Evolutionary conservation across 2,113 vertebrate genomes (phyloP), one percentile per base, ranked within the genome.

Genomic region (Colossoma macropomum): DNA sequence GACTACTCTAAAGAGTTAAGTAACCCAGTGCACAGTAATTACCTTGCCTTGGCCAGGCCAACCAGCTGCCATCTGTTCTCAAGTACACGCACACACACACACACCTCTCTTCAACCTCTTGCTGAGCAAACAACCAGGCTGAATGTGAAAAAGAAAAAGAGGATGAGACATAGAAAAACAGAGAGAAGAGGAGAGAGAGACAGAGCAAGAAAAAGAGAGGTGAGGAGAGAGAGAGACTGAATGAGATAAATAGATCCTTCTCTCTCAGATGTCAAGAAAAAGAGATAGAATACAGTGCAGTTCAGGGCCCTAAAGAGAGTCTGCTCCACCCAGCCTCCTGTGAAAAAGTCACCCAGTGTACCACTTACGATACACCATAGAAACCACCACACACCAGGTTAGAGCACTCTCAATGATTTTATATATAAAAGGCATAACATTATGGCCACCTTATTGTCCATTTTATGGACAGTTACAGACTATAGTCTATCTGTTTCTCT

Each of bases 21-120:
- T 91, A 94, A 92, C 87, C 90, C 86, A 81, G 89, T 88, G 91
- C 90, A 91, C 88, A 50, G 92, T 93, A 94, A 93, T 94, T 93
- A 94, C 92, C 88, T 90, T 87, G 89, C 85, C 30, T 87, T 90
- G 86, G 87, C 90, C 91, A 90, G 88, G 90, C 89, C 90, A 89
- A 92, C 90, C 91, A 92, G 92, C 91, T 92, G 94, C 92, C 91
- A 93, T 93, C 93, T 93, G 93, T 83, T 89, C 90, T 79, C 56
- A 77, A 84, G 77, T 50, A 71, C 80, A 79, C 56, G 34, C 87
- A 89, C 83, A 83, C 85, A 85, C 84, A 83, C 80, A 75, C 79
- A 75, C 81, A 80, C 85, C 85, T 69, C 80, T 89, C 85, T 89
- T 89, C 79, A 81, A 87, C 85, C 84, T 88, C 81, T 89, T 75